Base-by-base conservation (phyloP, 2,113 vertebrate genomes). In the Asarcornis scutulata region DNA sequence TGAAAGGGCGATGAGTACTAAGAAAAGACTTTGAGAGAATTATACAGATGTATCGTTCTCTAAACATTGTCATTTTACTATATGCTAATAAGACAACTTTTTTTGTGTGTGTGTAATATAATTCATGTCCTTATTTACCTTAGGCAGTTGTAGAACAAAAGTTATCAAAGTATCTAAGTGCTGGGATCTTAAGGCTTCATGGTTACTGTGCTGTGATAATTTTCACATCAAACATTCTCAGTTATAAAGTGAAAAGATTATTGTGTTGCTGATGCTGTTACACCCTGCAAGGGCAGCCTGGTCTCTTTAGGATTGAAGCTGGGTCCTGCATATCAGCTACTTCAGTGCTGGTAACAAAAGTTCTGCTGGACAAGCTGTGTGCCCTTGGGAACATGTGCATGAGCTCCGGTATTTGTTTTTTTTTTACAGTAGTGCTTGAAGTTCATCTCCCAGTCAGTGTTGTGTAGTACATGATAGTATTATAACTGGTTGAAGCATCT, bases 161-260 rank as follows among this genome's bases (percentile, higher is more conserved):
- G 40, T 88, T 80, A 86, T 38, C 13, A 0, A 76, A 89, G 42
- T 89, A 42, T 89, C 23, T 46, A 69, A 83, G 34, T 87, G 32
- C 55, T 83, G 50, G 79, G 59, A 66, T 91, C 85, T 85, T 64
- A 72, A 76, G 26, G 34, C 75, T 88, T 88, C 18, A 42, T 77
- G 31, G 72, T 83, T 88, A 69, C 27, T 69, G 59, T 1, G 1
- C 42, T 69, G 36, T 59, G 73, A 27, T 85, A 77, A 81, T 94
- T 92, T 86, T 90, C 56, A 74, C 31, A 62, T 83, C 76, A 94
- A 66, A 48, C 21, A 26, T 85, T 85, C 62, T 83, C 59, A 58
- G 32, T 77, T 93, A 62, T 83, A 78, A 86, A 88, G n/a, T 77
- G 44, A 67, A 81, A 68, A n/a, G 7, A 50, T 83, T 66, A 3